These are phyloP conservation scores for Platycnemis pennipes DNA, from an alignment of 2,888 invertebrate species.

Conservation along the genomic window DNA sequence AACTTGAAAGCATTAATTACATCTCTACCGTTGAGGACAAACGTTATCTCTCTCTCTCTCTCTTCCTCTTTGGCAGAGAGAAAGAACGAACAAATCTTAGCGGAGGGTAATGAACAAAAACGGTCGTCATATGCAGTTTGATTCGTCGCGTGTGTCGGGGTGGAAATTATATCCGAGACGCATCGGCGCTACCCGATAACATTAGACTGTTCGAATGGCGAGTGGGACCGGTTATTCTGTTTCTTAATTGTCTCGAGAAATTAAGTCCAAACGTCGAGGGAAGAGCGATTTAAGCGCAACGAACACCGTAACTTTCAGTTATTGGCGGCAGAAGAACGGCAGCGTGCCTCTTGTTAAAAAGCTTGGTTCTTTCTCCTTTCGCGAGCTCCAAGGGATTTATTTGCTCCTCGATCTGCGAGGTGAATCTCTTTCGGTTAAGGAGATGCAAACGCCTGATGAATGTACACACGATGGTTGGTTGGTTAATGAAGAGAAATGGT, in stretches of 20 bases:
- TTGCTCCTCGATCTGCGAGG: no score
- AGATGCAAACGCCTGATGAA: not conserved
- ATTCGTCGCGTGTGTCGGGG: no score
- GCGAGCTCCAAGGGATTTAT: not conserved
- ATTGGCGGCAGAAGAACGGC: not conserved
- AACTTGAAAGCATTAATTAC: no score
- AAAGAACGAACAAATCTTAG: no score
- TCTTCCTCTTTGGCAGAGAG: no score
- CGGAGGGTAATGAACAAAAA: no score
- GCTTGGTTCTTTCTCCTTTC: not conserved
- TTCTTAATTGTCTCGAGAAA: not conserved
- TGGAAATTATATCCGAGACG: no score
- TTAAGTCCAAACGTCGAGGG: not conserved
- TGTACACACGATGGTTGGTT: not conserved
- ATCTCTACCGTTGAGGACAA: no score
- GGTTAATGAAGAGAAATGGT: not conserved
- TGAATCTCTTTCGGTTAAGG: not conserved
- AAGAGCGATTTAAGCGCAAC: not conserved
- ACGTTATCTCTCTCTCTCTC: no score
- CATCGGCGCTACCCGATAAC: no score
- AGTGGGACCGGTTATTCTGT: not conserved
- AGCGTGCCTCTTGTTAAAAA: not conserved
- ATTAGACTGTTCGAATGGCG: not conserved
- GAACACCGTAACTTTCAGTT: not conserved
- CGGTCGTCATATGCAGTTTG: no score